Conservation (phyloP, 2,888 invertebrate species). For the Andrena fulva region DNA sequence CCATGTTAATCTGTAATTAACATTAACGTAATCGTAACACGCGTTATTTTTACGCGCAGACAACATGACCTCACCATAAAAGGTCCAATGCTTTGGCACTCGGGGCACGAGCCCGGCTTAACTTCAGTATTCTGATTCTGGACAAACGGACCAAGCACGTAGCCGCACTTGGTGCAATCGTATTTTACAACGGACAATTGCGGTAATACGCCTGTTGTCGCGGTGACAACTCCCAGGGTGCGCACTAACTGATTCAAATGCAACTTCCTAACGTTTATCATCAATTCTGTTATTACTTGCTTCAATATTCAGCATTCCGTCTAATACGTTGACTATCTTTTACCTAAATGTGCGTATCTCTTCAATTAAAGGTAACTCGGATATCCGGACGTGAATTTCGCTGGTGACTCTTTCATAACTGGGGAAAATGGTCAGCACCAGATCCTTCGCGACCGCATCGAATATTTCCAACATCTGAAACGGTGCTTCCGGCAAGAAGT, state of each 20-base stretch:
- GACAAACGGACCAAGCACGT: slow-evolving; percentile 97
- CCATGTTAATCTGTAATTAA: slow-evolving; percentile 95
- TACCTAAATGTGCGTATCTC: slow-evolving; percentile 96
- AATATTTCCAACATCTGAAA: slow-evolving; percentile 98
- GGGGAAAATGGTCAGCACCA: slow-evolving; percentile 97
- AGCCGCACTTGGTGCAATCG: slow-evolving; percentile 98
- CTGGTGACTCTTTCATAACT: slow-evolving; percentile 97
- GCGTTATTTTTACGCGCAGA: background rate
- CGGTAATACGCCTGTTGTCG: slow-evolving; percentile 97
- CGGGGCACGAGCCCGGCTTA: slow-evolving; percentile 98
- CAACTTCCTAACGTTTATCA: slow-evolving; percentile 87
- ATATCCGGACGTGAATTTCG: slow-evolving; percentile 97
- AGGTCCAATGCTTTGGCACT: slow-evolving; percentile 98
- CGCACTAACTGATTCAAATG: slow-evolving; percentile 98
- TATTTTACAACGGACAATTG: slow-evolving; percentile 98
- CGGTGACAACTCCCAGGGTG: slow-evolving; percentile 97
- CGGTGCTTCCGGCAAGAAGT: slow-evolving; percentile 99
- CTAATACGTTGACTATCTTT: slow-evolving; percentile 8
- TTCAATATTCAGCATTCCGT: background rate
- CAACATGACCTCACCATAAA: slow-evolving; percentile 89
- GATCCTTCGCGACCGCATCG: slow-evolving; percentile 96
- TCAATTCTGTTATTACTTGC: slow-evolving; percentile 15
- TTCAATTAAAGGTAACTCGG: slow-evolving; percentile 97
- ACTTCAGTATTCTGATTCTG: slow-evolving; percentile 97
- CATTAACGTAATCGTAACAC: slow-evolving; percentile 15